Evolutionary conservation across 92 coral and sea anemone genomes (phyloP), one percentile per base, ranked within the genome.

Genomic region (Diadumene lineata): DNA sequence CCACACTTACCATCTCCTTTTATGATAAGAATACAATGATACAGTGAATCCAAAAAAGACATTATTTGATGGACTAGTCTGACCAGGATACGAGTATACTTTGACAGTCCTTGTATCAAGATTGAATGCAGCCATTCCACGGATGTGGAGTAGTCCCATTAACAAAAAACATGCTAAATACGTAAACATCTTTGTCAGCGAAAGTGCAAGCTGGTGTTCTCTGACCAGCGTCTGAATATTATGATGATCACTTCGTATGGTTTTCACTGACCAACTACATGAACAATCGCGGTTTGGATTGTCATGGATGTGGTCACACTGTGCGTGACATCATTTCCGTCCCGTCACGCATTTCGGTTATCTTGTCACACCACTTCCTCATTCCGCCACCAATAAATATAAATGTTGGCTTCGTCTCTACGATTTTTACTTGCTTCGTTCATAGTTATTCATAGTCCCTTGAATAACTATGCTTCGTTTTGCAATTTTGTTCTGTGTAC

Each of bases 11-110:
- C 91, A 86, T 74, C 53, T 43, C 26, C 0, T 60, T 17, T 50
- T 34, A 1, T 56, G 17, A 34, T 43, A 34, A 16, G 79, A 72
- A 76, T 86, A 87, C 34, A 86, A 73, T 7, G 87, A 81, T 0
- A 86, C 84, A 0, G 91, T 76, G 32, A 65, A 86, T 23, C 91
- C 91, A 77, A 86, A 86, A 53, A 76, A 77, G 48, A 64, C 64
- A 28, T 70, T 69, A 1, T n/a, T n/a, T n/a, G n/a, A n/a, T n/a
- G n/a, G n/a, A n/a, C 33, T 16, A 22, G 60, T 26, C n/a, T 19
- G 11, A 6, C 6, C 19, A 8, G 91, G 91, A 25, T 73, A 76
- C 43, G 63, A 11, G 50, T 43, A 77, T 0, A 86, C 60, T 0
- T 19, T 44, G 7, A 68, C 66, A 0, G 80, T 72, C 32, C 67